A percentile compares a stretch with the other conserved stretches of the same genome.
Conservation (phyloP, 1,140 invertebrate genomes). For the Steinernema khuongi region DNA sequence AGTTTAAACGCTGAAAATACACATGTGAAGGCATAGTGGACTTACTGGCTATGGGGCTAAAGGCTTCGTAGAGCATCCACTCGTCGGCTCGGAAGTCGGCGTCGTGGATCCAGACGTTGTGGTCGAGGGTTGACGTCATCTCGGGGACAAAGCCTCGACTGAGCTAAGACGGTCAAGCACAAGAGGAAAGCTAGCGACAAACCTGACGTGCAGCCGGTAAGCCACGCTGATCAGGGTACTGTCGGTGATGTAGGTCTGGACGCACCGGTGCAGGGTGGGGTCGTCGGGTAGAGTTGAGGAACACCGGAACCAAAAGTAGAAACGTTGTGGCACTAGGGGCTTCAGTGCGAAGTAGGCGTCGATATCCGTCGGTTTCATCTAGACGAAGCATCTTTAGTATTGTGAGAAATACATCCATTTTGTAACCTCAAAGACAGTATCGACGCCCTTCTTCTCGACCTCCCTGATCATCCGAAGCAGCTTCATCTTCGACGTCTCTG, state of each 20-base stretch:
- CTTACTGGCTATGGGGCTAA: slow-evolving; percentile 25
- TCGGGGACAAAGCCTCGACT: slow-evolving; percentile 28
- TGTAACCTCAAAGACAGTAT: slow-evolving; percentile 19
- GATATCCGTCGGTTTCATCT: slow-evolving; percentile 33
- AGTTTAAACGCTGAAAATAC: not conserved
- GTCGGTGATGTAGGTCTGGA: slow-evolving; percentile 38
- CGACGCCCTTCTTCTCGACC: not conserved
- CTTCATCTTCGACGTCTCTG: slow-evolving; percentile 1
- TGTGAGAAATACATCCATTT: slow-evolving; percentile 11
- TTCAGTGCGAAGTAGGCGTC: slow-evolving; percentile 23
- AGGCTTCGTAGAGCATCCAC: slow-evolving; percentile 39
- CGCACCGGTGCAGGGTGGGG: slow-evolving; percentile 23
- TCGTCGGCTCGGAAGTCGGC: slow-evolving; percentile 27
- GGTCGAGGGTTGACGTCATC: slow-evolving; percentile 38
- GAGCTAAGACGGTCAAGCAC: not conserved
- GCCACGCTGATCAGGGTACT: slow-evolving; percentile 22
- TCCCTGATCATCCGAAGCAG: not conserved
- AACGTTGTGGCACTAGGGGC: slow-evolving; percentile 4
- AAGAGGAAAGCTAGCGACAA: not conserved
- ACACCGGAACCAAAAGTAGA: slow-evolving; percentile 30
- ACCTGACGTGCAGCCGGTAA: slow-evolving; percentile 27
- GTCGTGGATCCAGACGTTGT: slow-evolving; percentile 36
- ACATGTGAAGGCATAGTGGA: not conserved
- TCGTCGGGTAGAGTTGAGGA: slow-evolving; percentile 1
- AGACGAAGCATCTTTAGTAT: slow-evolving; percentile 15